Evolutionary conservation across 2,797 vertebrate species (phyloP), one percentile per base, ranked within the genome.

Genomic region (Tragelaphus eurycerus): DNA sequence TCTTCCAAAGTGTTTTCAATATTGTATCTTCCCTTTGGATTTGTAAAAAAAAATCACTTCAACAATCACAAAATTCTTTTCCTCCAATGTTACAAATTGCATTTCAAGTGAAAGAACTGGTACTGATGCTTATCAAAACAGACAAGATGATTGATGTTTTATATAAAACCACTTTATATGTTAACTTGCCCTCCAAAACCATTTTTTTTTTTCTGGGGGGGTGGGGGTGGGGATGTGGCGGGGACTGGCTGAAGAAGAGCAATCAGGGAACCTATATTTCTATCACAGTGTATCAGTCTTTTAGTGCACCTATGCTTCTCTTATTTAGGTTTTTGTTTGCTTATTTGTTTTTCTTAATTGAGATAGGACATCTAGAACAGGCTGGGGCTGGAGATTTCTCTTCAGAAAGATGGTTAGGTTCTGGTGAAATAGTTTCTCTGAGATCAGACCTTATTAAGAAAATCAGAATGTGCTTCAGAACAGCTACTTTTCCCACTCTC

Each of bases 91-190:
- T 98, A 99, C 98, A 98, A 99, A 98, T 98, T 97, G 97, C 97
- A 98, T 99, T 98, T 99, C 98, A 99, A 99, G 99, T 98, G 94
- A 99, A 99, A 99, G 98, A 50, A 15, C 98, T 99, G 99, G 98
- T 99, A 98, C 99, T 99, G 98, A 97, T 99, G 98, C 98, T 98
- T 99, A 99, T 99, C 99, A 99, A 99, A 99, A 99, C 99, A 99
- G 98, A 99, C 98, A 99, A 99, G 98, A 99, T 98, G 99, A 98
- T 97, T 96, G 95, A 97, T 98, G 97, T 98, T 98, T 98, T 86
- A 98, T 99, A 99, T 98, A 99, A 99, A 99, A 99, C 97, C 98
- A 98, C 98, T 99, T 99, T 98, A 98, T 97, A 98, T 97, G 98
- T 98, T 96, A 94, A 98, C 98, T 99, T 99, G 98, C 99, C 99